A percentile compares a stretch with the other conserved stretches of the same genome.
These are phyloP conservation scores for Paramuricea clavata DNA, from an alignment of 92 coral and sea anemone species.

Conservation along the genomic window DNA sequence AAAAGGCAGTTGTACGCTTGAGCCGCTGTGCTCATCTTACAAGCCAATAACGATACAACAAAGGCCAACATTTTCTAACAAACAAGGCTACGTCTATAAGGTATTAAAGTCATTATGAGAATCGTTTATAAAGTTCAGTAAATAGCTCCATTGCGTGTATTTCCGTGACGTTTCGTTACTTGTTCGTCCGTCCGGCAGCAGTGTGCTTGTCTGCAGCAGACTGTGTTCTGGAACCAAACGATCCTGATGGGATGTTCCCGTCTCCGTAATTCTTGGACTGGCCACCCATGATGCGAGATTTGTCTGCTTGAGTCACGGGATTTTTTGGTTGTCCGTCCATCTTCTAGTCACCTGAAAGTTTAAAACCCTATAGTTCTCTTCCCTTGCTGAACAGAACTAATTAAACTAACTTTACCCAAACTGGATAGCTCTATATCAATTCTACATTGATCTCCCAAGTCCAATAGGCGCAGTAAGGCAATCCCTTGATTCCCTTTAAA, in stretches of 20 bases:
- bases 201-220: slow-evolving; percentile 27
- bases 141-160: not conserved
- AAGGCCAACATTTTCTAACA: no score
- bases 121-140: not conserved
- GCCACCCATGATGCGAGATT: slow-evolving; percentile 13
- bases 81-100: no score
- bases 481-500: no score
- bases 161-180: not conserved
- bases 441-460: no score
- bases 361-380: not conserved
- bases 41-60: no score
- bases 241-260: slow-evolving; percentile 9
- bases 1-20: no score
- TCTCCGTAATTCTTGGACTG: not conserved
- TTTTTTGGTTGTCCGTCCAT: slow-evolving; percentile 4
- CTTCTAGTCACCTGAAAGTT: not conserved
- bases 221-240: slow-evolving; percentile 27
- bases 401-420: no score
- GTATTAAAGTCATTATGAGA: no score
- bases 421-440: no score
- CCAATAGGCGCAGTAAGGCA: no score
- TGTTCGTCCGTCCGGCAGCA: not conserved
- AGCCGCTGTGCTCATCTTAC: no score
- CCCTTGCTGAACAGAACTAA: no score
- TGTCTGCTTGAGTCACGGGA: slow-evolving; percentile 24